Evolutionary conservation across 1,140 invertebrate species (phyloP), one percentile per base, ranked within the genome.

Genomic region (Spodoptera litura): DNA sequence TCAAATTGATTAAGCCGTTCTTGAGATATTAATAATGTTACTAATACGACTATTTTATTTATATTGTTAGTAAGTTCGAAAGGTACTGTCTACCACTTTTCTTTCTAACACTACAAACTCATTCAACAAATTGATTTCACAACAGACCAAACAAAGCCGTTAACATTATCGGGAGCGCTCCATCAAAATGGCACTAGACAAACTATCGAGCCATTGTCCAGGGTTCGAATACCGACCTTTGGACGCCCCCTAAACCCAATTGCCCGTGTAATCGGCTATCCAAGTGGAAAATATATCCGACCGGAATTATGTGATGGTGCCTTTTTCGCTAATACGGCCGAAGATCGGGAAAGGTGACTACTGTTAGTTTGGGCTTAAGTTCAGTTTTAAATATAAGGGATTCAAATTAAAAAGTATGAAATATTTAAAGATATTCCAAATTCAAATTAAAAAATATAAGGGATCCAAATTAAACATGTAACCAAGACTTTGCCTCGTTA

Each of bases 231-330:
- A 51, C 81, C 89, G 90, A 86, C 89, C 87, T 90, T 93, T 91
- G 87, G 83, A 85, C 82, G 85, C 83, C 84, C 82, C 87, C 87
- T 88, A 89, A 90, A 91, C 89, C 89, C 92, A 93, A 94, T 94
- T 93, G 92, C 87, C 89, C 91, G 90, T 87, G 81, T 88, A 89
- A 93, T 93, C 83, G 88, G 68, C 88, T 91, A 93, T 93, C 92
- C 92, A 94, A 91, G 79, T 86, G 89, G 88, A 90, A 92, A 93
- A 94, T 90, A 92, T 88, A 91, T 90, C 90, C 89, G 89, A 86
- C 89, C 85, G 87, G 87, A 86, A 89, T 76, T 78, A 61, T 66
- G 64, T 62, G 56, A 71, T 68, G 66, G 83, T 80, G 84, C 88
- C 88, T 87, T 88, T 89, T 87, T 87, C 83, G 85, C 78, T 88